Percentiles rank a stretch among this genome's conserved stretches.
These are phyloP conservation scores for Drosophila cyrtoloma DNA, from an alignment of 2,888 invertebrate species.

Conservation along the genomic window DNA sequence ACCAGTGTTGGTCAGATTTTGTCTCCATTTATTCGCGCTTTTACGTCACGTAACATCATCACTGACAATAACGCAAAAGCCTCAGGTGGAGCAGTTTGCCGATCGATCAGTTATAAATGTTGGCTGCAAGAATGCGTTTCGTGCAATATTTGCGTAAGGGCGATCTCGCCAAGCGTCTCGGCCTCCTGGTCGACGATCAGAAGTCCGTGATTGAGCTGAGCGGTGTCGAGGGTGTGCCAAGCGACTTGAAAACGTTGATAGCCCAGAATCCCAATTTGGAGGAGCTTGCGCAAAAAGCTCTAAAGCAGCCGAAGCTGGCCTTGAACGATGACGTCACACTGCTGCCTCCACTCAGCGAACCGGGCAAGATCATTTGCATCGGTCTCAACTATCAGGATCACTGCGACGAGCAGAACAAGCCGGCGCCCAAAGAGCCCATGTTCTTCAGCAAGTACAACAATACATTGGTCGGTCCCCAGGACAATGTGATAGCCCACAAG, in stretches of 20 bases:
- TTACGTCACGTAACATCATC: constrained; percentile 31
- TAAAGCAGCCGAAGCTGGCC: constrained; percentile 43
- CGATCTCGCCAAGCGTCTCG: constrained; percentile 87
- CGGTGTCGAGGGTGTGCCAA: constrained; percentile 79
- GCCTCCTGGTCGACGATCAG: constrained; percentile 88
- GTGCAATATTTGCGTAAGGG: constrained; percentile 88
- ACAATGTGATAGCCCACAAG: constrained; percentile 88
- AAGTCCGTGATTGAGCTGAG: constrained; percentile 89
- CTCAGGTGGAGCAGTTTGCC: constrained; percentile 13
- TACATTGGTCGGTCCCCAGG: constrained; percentile 90
- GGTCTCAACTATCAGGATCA: constrained; percentile 95
- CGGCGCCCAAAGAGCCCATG: constrained; percentile 91
- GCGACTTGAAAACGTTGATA: constrained; percentile 84
- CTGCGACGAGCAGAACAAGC: constrained; percentile 92
- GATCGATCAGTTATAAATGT: constrained; percentile 63
- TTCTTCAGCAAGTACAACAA: constrained; percentile 96
- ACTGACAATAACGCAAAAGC: neutral
- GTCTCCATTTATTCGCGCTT: neutral
- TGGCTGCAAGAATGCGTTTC: constrained; percentile 86
- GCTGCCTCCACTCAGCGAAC: constrained; percentile 90
- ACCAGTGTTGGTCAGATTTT: constrained; percentile 36
- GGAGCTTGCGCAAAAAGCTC: constrained; percentile 76
- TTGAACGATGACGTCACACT: constrained; percentile 67
- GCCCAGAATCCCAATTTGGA: constrained; percentile 80
- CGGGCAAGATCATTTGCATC: constrained; percentile 94